Evolutionary conservation across 2,113 vertebrate genomes (phyloP).

Genomic region (Cyphomyrus plagiostoma): DNA sequence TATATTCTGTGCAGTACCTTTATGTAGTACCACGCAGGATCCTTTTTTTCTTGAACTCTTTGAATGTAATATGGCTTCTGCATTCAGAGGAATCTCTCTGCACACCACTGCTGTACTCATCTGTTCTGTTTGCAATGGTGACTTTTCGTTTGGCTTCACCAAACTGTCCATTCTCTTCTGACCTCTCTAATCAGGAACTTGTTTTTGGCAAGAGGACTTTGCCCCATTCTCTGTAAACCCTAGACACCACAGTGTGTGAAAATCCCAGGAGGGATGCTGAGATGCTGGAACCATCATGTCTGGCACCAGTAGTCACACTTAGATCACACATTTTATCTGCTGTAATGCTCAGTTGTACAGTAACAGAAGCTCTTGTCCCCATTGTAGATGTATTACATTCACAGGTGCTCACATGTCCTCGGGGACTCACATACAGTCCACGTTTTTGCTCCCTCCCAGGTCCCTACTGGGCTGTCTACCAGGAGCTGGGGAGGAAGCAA

Average conservation of each 20-base stretch:
- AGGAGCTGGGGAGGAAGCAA: neutral
- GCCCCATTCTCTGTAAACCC: neutral
- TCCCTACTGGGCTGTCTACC: too few species aligned
- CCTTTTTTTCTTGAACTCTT: neutral
- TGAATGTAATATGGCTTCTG: neutral
- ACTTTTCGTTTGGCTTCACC: neutral
- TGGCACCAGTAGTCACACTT: neutral
- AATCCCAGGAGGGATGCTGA: neutral
- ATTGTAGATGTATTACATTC: neutral
- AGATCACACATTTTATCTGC: neutral
- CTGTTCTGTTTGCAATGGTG: neutral
- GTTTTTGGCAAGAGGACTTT: neutral
- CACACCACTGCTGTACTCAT: neutral
- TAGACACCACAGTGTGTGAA: neutral
- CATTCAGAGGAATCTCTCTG: neutral
- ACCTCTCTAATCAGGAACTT: neutral
- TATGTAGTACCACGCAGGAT: neutral
- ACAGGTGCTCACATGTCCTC: neutral
- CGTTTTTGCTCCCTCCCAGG: neutral
- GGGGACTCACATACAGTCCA: neutral
- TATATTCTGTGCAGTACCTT: neutral
- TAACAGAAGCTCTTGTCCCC: neutral
- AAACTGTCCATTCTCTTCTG: neutral
- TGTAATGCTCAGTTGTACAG: neutral
- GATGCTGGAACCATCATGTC: neutral